phyloP scores from a whole-genome alignment of 2,888 invertebrate species.

The Callyntrura guangdongensis region DNA sequence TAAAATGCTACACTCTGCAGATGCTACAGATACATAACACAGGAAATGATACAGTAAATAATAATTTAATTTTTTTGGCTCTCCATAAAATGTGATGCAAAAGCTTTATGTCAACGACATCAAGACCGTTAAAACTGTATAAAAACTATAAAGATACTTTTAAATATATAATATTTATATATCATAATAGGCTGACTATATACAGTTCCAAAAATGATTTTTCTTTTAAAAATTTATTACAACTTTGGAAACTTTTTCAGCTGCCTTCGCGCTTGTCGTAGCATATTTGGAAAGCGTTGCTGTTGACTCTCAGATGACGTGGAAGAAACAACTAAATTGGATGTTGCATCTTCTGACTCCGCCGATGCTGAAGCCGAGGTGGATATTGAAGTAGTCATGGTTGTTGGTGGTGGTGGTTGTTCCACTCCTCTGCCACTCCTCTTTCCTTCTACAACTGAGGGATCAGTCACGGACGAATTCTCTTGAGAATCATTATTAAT shows the following conservation, averaged over 20 bases:
- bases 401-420: background rate
- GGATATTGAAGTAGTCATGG: background rate
- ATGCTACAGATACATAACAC: background rate
- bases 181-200: constrained; percentile 23
- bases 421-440: constrained; percentile 38
- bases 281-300: constrained; percentile 32
- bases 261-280: constrained; percentile 34
- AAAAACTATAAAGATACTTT: constrained; percentile 57
- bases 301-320: constrained; percentile 13
- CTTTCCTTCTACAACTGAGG: constrained; percentile 23
- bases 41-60: background rate
- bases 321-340: background rate
- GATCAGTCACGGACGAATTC: constrained; percentile 9
- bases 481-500: constrained; percentile 73
- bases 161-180: constrained; percentile 31
- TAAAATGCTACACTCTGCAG: background rate
- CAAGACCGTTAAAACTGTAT: constrained; percentile 39
- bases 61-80: background rate
- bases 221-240: background rate
- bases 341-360: background rate
- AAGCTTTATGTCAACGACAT: constrained; percentile 1
- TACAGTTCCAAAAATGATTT: constrained; percentile 31
- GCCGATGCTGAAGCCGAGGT: background rate
- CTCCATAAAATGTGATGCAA: background rate
- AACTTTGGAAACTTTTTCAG: constrained; percentile 47